A percentile compares a stretch with the other conserved stretches of the same genome.
Evolutionary conservation across 2,888 invertebrate genomes (phyloP).

Genomic region (Trypoxylon attenuatum): DNA sequence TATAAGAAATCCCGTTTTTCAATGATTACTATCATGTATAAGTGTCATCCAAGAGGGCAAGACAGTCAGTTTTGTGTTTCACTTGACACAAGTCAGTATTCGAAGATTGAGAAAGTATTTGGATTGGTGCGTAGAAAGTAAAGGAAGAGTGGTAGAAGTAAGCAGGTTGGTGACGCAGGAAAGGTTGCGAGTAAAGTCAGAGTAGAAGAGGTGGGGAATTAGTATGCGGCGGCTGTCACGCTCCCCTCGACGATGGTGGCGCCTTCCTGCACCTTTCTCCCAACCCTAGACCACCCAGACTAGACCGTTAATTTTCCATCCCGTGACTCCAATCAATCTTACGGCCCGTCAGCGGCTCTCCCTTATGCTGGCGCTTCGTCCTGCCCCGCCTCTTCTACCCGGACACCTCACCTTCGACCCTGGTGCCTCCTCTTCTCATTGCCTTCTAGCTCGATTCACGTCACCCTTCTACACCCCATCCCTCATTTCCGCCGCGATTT

Average conservation of each 20-base stretch:
- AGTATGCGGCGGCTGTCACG: constrained; percentile 71
- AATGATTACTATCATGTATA: no score
- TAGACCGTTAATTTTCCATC: constrained; percentile 74
- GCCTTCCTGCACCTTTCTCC: constrained; percentile 58
- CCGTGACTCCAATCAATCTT: constrained; percentile 74
- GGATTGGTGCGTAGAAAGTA: background rate
- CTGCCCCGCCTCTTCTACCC: constrained; percentile 10
- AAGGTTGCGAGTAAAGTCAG: constrained; percentile 3
- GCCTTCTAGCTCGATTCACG: no score
- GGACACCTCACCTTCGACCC: constrained; percentile 42
- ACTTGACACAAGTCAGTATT: no score
- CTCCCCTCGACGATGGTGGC: constrained; percentile 53
- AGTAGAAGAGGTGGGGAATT: constrained; percentile 52
- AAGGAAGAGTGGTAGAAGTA: no score
- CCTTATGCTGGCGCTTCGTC: constrained; percentile 47
- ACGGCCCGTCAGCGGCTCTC: constrained; percentile 67
- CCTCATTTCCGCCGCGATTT: constrained; percentile 29
- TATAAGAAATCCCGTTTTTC: no score
- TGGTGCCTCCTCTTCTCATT: constrained; percentile 42
- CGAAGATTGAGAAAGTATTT: constrained; percentile 12
- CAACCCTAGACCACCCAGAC: constrained; percentile 57
- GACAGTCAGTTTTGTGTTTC: no score
- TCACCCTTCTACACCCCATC: constrained; percentile 18
- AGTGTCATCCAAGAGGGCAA: no score
- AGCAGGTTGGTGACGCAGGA: background rate